A percentile compares a stretch with the other conserved stretches of the same genome.
These are phyloP conservation scores for Danionella dracula DNA, from an alignment of 2,797 vertebrate species.

Conservation along the genomic window DNA sequence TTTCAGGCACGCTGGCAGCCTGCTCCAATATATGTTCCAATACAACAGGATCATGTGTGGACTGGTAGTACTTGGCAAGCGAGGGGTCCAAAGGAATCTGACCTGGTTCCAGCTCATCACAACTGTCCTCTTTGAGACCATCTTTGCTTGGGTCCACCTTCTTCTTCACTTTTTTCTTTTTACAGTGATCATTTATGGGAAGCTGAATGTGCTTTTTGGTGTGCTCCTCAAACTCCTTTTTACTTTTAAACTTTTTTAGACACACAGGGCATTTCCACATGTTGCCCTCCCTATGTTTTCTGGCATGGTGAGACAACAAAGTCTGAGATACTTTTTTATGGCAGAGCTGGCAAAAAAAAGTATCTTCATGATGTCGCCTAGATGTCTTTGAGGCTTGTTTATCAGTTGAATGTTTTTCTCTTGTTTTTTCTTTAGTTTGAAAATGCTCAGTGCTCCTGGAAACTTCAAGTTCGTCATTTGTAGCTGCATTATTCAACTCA, in stretches of 20 bases:
- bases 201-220: conserved; percentile 85
- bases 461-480: conserved; percentile 22
- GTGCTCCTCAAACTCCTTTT: conserved; percentile 86
- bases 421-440: background rate
- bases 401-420: conserved; percentile 34
- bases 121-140: conserved; percentile 47
- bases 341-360: conserved; percentile 88
- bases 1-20: conserved; percentile 58
- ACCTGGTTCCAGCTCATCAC: conserved; percentile 63
- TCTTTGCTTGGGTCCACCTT: conserved; percentile 39
- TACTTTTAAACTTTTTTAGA: conserved; percentile 81
- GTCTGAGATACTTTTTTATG: conserved; percentile 82
- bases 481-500: conserved; percentile 53
- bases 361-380: conserved; percentile 80
- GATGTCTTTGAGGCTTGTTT: conserved; percentile 76
- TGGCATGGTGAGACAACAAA: conserved; percentile 88
- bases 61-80: conserved; percentile 69
- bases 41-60: conserved; percentile 68
- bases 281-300: conserved; percentile 82
- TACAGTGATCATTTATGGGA: conserved; percentile 64
- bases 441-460: background rate
- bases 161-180: conserved; percentile 74
- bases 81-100: conserved; percentile 72
- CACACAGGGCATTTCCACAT: conserved; percentile 88
- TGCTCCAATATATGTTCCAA: conserved; percentile 68